A percentile compares a stretch with the other conserved stretches of the same genome.
Evolutionary conservation across 92 coral and sea anemone species (phyloP).

Genomic region (Bergia sp.): DNA sequence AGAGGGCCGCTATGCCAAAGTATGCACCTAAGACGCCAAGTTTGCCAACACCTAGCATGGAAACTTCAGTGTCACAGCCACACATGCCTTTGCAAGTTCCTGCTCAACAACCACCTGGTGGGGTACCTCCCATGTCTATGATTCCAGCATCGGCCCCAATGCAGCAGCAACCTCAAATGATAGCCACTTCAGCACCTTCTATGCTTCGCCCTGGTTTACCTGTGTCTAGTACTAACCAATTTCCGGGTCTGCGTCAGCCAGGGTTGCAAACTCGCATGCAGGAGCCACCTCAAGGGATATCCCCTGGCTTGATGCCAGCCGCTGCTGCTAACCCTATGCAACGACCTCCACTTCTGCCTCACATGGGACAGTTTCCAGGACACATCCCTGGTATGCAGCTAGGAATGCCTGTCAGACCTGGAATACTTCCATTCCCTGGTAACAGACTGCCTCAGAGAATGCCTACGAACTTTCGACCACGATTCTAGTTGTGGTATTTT

Average conservation of each 20-base stretch:
- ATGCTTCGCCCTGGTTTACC: constrained; percentile 61
- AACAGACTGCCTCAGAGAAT: constrained; percentile 48
- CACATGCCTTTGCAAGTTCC: constrained; percentile 53
- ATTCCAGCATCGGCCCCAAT: constrained; percentile 59
- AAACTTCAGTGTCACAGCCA: constrained; percentile 60
- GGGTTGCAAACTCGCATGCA: constrained; percentile 61
- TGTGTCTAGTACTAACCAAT: constrained; percentile 15
- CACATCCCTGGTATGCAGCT: constrained; percentile 63
- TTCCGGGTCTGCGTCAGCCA: constrained; percentile 46
- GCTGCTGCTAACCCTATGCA: constrained; percentile 4
- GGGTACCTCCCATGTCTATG: constrained; percentile 52
- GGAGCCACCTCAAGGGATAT: constrained; percentile 49
- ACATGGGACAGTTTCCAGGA: constrained; percentile 50
- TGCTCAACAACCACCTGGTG: constrained; percentile 57
- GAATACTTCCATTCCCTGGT: constrained; percentile 56
- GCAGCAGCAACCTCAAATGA: constrained; percentile 58
- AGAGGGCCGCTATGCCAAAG: constrained; percentile 81
- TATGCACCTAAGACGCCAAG: constrained; percentile 88
- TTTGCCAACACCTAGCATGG: constrained; percentile 78
- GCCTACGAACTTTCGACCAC: constrained; percentile 51
- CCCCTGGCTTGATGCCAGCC: constrained; percentile 34
- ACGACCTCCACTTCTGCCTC: constrained; percentile 70
- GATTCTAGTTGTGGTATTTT: constrained; percentile 48
- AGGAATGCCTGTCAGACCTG: constrained; percentile 83
- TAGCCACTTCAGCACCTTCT: constrained; percentile 62